Conservation (phyloP, 2,888 invertebrate genomes). For the Tachina grossa region DNA sequence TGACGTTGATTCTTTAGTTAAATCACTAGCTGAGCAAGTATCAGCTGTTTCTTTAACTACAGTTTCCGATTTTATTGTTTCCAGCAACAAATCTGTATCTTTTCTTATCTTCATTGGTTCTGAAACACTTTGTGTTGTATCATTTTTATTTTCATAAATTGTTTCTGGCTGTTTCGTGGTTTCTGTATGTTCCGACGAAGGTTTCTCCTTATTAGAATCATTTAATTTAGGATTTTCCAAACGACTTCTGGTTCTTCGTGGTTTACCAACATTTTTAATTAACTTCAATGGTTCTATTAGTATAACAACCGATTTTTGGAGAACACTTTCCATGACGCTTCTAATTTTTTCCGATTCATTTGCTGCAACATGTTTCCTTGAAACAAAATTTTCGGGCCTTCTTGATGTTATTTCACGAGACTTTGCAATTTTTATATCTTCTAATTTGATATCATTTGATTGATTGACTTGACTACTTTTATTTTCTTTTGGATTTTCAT, state of each 20-base stretch:
- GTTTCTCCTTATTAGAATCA: constrained; percentile 1
- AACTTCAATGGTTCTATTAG: constrained; percentile 13
- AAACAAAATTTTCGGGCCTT: background rate
- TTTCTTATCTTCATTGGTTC: background rate
- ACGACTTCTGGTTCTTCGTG: constrained; percentile 23
- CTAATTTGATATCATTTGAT: background rate
- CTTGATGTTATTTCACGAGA: background rate
- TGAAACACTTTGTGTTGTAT: background rate
- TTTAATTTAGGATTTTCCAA: constrained; percentile 2
- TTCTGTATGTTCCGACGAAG: background rate
- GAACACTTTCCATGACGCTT: constrained; percentile 7
- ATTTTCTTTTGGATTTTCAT: background rate
- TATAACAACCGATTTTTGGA: constrained; percentile 9
- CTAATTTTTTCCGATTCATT: constrained; percentile 4
- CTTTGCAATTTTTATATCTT: background rate
- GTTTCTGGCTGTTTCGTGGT: background rate
- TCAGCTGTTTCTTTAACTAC: background rate
- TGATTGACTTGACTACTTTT: background rate
- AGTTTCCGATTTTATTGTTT: background rate
- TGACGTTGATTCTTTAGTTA: background rate
- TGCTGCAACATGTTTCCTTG: background rate
- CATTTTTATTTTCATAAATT: background rate
- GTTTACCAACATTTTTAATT: background rate
- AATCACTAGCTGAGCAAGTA: background rate
- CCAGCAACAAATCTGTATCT: background rate